Percentiles rank a stretch among this genome's conserved stretches.
Evolutionary conservation across 2,797 vertebrate genomes (phyloP).

Genomic region (Varecia variegata): DNA sequence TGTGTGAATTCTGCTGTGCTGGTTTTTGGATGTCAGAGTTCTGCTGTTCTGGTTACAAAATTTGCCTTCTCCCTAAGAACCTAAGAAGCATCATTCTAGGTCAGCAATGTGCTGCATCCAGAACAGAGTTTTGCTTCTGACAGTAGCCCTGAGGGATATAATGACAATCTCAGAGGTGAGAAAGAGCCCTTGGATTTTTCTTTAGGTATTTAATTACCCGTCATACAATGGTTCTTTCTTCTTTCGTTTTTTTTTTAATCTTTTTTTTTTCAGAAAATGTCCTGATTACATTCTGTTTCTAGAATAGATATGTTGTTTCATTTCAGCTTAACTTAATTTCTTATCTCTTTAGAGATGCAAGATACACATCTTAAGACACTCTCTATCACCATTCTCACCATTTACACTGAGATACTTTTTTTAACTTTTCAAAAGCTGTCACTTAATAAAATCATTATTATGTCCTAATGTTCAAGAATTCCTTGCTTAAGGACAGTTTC

Average conservation of each 20-base stretch:
- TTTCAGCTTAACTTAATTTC: slow-evolving; percentile 23
- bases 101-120: not conserved
- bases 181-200: not conserved
- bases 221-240: not conserved
- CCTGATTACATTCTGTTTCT: slow-evolving; percentile 22
- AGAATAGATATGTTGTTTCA: not conserved
- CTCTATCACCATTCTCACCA: not conserved
- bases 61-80: not conserved
- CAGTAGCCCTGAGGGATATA: not conserved
- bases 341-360: slow-evolving; percentile 33
- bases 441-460: slow-evolving; percentile 50
- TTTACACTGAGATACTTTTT: not conserved
- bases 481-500: not conserved
- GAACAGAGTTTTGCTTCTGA: slow-evolving; percentile 33
- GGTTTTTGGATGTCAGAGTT: not conserved
- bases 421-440: slow-evolving; percentile 5
- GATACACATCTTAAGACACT: slow-evolving; percentile 4
- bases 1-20: slow-evolving; percentile 21
- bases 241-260: not conserved
- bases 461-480: not conserved
- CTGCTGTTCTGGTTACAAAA: slow-evolving; percentile 27
- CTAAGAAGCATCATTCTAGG: slow-evolving; percentile 29
- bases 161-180: slow-evolving; percentile 2
- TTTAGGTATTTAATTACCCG: not conserved
- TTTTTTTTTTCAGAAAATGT: not conserved